phyloP scores from a whole-genome alignment of 2,113 vertebrate genomes.

The Mus spicilegus region DNA sequence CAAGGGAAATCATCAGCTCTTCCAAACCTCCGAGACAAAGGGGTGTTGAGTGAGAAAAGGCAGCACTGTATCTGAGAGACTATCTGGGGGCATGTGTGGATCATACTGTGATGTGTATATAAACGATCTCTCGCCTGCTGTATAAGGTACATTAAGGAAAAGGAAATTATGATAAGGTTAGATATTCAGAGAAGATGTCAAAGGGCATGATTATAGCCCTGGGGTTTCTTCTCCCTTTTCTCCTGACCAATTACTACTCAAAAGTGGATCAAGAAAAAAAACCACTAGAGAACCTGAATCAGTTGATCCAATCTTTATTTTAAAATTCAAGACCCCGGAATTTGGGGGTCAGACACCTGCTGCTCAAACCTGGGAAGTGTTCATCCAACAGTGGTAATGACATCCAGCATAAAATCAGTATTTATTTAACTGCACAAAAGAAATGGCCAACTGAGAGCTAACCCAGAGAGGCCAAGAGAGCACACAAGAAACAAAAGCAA shows the following conservation, averaged over 20 bases:
- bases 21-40: not conserved
- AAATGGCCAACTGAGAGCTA: not conserved
- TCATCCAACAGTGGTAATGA: not conserved
- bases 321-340: not conserved
- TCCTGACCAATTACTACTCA: not conserved
- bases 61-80: not conserved
- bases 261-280: not conserved
- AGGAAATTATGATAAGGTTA: not conserved
- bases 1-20: not conserved
- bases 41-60: not conserved
- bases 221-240: not conserved
- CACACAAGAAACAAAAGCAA: not conserved
- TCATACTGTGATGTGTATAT: not conserved
- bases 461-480: not conserved
- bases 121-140: not conserved
- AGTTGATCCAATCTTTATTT: not conserved
- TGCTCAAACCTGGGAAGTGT: not conserved
- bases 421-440: not conserved
- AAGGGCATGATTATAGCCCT: fast-evolving
- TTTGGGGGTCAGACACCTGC: too few relatives aligned
- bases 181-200: not conserved
- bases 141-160: not conserved
- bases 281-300: not conserved
- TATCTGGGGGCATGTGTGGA: not conserved
- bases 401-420: not conserved